Evolutionary conservation across 2,888 invertebrate genomes (phyloP).

Genomic region (Pediacus dermestoides): DNA sequence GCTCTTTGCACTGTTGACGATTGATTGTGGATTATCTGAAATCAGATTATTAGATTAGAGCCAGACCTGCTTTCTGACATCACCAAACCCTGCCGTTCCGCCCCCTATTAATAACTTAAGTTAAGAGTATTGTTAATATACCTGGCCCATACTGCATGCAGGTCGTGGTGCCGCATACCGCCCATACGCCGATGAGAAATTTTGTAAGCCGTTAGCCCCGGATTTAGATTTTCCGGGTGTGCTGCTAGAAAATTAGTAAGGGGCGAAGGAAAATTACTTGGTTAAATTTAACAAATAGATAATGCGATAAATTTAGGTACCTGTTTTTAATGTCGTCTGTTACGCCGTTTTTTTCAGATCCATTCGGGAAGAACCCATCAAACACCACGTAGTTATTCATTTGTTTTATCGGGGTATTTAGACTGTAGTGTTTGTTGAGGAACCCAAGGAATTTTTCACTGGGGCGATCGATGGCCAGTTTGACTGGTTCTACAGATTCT

Average conservation of each 20-base stretch:
- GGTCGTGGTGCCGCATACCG: slow-evolving; percentile 63
- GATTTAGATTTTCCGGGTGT: slow-evolving; percentile 26
- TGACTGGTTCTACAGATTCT: slow-evolving; percentile 62
- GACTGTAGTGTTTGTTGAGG: slow-evolving; percentile 76
- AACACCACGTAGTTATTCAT: slow-evolving; percentile 86
- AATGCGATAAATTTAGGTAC: slow-evolving; percentile 8
- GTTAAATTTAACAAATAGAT: slow-evolving; percentile 3
- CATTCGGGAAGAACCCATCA: slow-evolving; percentile 67
- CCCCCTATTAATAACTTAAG: slow-evolving; percentile 1
- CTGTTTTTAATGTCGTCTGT: slow-evolving; percentile 16
- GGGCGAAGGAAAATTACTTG: slow-evolving; percentile 1
- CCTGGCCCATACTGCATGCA: slow-evolving; percentile 66
- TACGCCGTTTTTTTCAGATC: slow-evolving; percentile 10
- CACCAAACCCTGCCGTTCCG: too few species aligned
- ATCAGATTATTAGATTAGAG: too few species aligned
- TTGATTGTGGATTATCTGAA: slow-evolving; percentile 65
- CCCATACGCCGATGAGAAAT: slow-evolving; percentile 46
- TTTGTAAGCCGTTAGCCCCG: slow-evolving; percentile 45
- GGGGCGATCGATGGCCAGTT: slow-evolving; percentile 89
- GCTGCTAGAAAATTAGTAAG: slow-evolving; percentile 27
- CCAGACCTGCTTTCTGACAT: too few species aligned
- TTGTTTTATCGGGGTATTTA: slow-evolving; percentile 66
- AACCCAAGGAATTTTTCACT: slow-evolving; percentile 86
- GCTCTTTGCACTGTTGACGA: slow-evolving; percentile 53
- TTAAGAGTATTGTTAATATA: slow-evolving; percentile 35